Evolutionary conservation across 1,140 invertebrate species (phyloP).

Genomic region (Phortica variegata): DNA sequence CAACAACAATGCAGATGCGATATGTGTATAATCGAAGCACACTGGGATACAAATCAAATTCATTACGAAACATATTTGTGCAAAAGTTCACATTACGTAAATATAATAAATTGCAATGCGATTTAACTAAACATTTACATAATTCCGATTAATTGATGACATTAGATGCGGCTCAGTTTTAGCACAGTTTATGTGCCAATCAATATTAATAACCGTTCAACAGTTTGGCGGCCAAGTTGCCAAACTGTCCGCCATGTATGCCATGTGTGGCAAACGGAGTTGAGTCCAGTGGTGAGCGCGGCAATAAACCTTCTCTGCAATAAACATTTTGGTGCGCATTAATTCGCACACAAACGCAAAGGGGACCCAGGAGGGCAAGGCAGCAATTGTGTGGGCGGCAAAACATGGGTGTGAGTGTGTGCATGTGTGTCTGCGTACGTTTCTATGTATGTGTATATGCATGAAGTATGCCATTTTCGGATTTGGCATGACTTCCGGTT

Average conservation of each 20-base stretch:
- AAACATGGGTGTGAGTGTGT: neutral
- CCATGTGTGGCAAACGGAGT: too few species aligned
- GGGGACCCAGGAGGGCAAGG: neutral
- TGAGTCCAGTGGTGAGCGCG: too few species aligned
- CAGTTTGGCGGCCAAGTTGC: neutral
- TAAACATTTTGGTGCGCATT: slow-evolving; percentile 24
- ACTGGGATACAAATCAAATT: too few species aligned
- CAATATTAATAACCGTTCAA: slow-evolving; percentile 35
- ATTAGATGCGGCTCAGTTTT: slow-evolving; percentile 3
- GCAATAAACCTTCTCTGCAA: slow-evolving; percentile 14
- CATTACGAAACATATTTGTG: slow-evolving; percentile 2
- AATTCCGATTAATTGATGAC: slow-evolving; percentile 37
- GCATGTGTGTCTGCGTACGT: slow-evolving; percentile 19
- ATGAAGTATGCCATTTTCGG: slow-evolving; percentile 36
- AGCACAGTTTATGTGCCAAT: slow-evolving; percentile 33
- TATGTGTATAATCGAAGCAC: too few species aligned
- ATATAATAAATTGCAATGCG: slow-evolving; percentile 40
- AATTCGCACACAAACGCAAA: neutral
- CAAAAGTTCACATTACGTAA: slow-evolving; percentile 26
- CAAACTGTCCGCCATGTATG: neutral
- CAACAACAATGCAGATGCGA: too few species aligned
- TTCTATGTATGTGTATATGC: slow-evolving; percentile 3
- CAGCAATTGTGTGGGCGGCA: too few species aligned
- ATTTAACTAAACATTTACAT: slow-evolving; percentile 39
- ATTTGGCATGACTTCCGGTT: slow-evolving; percentile 39